Percentiles rank a stretch among this genome's conserved stretches.
Conservation (phyloP, 1,140 invertebrate genomes). For the Dreissena rostriformis region DNA sequence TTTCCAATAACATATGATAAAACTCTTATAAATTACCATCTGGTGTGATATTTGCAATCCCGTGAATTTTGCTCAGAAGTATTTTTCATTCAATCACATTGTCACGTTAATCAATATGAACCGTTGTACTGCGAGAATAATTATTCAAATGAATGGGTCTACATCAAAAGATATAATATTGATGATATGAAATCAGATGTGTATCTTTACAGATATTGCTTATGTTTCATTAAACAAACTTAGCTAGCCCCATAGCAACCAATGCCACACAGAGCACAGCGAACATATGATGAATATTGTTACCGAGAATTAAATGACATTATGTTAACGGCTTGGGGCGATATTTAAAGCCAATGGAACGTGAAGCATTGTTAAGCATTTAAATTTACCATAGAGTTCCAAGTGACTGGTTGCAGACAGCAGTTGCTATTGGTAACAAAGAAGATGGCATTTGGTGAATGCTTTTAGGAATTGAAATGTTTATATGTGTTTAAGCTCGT, state of each 20-base stretch:
- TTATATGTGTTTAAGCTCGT: no score
- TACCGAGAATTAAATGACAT: no score
- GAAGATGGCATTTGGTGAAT: no score
- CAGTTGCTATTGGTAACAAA: no score
- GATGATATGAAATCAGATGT: slow-evolving; percentile 6
- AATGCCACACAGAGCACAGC: no score
- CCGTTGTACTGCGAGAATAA: not conserved
- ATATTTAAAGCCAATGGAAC: no score
- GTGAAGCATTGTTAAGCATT: no score
- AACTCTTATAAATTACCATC: not conserved
- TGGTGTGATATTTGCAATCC: not conserved
- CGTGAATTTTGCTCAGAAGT: not conserved
- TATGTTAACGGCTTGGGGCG: no score
- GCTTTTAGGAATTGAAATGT: no score
- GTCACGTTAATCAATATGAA: not conserved
- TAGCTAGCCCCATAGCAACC: not conserved
- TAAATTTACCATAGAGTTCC: no score
- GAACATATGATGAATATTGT: no score
- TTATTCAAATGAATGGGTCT: slow-evolving; percentile 12
- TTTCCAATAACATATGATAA: not conserved
- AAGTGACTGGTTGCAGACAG: no score
- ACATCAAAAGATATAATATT: slow-evolving; percentile 12
- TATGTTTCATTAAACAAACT: slow-evolving; percentile 8
- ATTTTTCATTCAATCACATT: not conserved
- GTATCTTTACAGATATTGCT: not conserved